Evolutionary conservation across 1,140 invertebrate species (phyloP), one percentile per base, ranked within the genome.

Genomic region (Pseudomyrmex dendroicus): DNA sequence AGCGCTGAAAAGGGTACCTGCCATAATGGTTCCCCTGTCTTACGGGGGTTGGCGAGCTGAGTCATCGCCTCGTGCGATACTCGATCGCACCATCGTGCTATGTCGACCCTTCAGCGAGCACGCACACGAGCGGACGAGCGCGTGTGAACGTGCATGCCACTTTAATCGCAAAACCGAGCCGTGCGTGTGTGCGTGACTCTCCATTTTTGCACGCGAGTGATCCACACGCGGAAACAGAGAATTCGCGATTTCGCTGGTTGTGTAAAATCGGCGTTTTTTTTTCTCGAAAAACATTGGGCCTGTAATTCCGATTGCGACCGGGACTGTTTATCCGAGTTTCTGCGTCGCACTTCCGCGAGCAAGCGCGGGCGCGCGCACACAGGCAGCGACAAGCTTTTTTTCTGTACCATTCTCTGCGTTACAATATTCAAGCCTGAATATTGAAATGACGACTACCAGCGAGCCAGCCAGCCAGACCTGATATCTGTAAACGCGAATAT

Each of bases 21-120:
- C 83, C 74, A 84, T 85, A 89, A 84, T 89, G 83, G 84, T 72
- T 35, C 84, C 85, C 87, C 74, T 56, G 82, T 86, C 70, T 87
- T 86, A 67, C 63, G 84, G 82, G 84, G 84, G 85, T 85, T 84
- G 73, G 84, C 61, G 73, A 90, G 89, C 90, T 91, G 90, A 90
- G 89, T 90, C 90, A 90, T 90, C 90, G 87, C 82, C 84, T 90
- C 73, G 84, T 90, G 61, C 87, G 89, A 90, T 90, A 91, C 89
- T 91, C 88, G 84, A 91, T 91, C 89, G 87, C 89, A 0, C 35
- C 35, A 85, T 90, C 87, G 76, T 73, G 82, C 83, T 85, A 82
- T 80, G 77, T 73, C 80, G 46, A 80, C 59, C 83, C 76, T 85
- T 82, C 50, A n/a, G 52, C 48, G 52, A 48, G 56, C 73, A 73